phyloP scores from a whole-genome alignment of 2,888 invertebrate species.

The Seira ritae region DNA sequence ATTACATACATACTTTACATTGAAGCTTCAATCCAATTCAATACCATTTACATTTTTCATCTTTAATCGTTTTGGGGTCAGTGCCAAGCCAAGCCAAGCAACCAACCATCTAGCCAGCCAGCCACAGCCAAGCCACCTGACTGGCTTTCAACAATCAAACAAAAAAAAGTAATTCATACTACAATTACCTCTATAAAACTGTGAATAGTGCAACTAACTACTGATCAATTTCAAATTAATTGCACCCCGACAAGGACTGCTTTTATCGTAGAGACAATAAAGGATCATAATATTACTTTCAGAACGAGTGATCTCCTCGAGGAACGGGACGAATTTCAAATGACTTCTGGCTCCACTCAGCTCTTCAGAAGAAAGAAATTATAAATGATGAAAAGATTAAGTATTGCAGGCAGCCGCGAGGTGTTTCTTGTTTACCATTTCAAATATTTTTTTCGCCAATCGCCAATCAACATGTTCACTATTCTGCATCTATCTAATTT shows the following conservation, averaged over 20 bases:
- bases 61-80: conserved; percentile 39
- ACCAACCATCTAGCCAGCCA: not conserved
- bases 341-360: conserved; percentile 19
- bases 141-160: not conserved
- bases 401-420: too few species aligned
- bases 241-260: conserved; percentile 31
- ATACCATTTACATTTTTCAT: too few species aligned
- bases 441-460: not conserved
- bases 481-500: not conserved
- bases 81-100: conserved; percentile 3
- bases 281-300: too few species aligned
- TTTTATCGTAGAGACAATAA: too few species aligned
- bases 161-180: too few species aligned
- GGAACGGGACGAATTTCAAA: conserved; percentile 20
- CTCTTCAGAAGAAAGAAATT: too few species aligned
- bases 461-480: not conserved
- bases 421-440: too few species aligned
- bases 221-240: conserved; percentile 31
- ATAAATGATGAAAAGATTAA: too few species aligned
- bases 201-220: not conserved
- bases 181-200: not conserved
- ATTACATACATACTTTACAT: too few species aligned
- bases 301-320: too few species aligned
- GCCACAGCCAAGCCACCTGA: not conserved
- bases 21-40: too few species aligned